phyloP scores from a whole-genome alignment of 2,888 invertebrate genomes.

The Atethmia centrago region DNA sequence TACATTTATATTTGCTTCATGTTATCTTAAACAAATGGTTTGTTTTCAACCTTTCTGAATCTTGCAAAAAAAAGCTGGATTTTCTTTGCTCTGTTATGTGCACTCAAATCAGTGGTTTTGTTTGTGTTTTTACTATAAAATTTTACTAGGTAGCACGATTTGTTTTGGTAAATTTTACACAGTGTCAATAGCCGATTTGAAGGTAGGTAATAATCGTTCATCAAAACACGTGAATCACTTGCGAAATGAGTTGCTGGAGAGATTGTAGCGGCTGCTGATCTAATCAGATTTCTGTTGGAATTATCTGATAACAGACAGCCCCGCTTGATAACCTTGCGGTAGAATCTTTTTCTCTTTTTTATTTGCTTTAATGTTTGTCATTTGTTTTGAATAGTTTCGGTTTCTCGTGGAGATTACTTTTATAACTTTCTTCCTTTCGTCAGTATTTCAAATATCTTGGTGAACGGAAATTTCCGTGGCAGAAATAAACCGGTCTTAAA shows the following conservation, averaged over 20 bases:
- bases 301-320: constrained; percentile 46
- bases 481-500: background rate
- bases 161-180: background rate
- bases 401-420: constrained; percentile 3
- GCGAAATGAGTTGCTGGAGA: background rate
- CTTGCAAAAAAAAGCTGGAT: constrained; percentile 34
- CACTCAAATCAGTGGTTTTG: background rate
- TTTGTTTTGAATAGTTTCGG: constrained; percentile 22
- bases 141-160: background rate
- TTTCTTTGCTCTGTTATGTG: constrained; percentile 33
- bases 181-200: constrained; percentile 44
- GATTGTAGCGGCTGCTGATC: constrained; percentile 21
- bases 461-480: background rate
- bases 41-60: constrained; percentile 39
- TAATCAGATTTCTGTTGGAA: constrained; percentile 21
- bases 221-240: constrained; percentile 42
- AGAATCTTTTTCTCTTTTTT: constrained; percentile 17
- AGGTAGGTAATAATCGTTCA: constrained; percentile 12
- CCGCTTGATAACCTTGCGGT: constrained; percentile 43
- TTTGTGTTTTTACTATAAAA: constrained; percentile 7
- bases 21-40: constrained; percentile 40
- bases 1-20: constrained; percentile 9
- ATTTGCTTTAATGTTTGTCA: constrained; percentile 22
- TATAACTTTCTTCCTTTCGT: constrained; percentile 37
- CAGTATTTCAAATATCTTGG: background rate